phyloP scores from a whole-genome alignment of 1,140 invertebrate genomes.

The Sarcophaga peregrina region DNA sequence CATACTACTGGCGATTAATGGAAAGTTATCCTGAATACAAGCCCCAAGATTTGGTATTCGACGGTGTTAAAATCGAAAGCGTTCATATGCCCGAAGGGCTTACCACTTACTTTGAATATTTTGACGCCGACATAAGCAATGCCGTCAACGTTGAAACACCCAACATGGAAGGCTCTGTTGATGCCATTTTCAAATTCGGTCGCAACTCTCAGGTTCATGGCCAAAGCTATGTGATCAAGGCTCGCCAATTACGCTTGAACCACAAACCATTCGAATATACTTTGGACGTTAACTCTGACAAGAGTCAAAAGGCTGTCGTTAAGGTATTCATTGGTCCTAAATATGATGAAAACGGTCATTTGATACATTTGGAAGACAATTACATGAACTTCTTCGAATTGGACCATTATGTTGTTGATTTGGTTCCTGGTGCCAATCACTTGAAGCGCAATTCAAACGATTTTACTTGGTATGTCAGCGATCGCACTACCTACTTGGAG shows the following conservation, averaged over 20 bases:
- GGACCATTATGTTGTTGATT: slow-evolving; percentile 61
- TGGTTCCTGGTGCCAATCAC: slow-evolving; percentile 56
- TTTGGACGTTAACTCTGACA: slow-evolving; percentile 69
- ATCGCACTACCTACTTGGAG: slow-evolving; percentile 62
- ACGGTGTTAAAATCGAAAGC: slow-evolving; percentile 73
- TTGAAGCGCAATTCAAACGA: slow-evolving; percentile 60
- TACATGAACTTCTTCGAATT: slow-evolving; percentile 64
- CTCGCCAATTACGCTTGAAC: slow-evolving; percentile 71
- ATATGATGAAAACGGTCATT: slow-evolving; percentile 68
- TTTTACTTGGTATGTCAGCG: slow-evolving; percentile 59
- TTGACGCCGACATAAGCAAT: slow-evolving; percentile 76
- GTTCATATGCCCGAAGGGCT: slow-evolving; percentile 74
- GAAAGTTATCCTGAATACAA: slow-evolving; percentile 68
- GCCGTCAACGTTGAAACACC: slow-evolving; percentile 68
- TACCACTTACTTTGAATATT: slow-evolving; percentile 78
- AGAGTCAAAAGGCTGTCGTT: slow-evolving; percentile 68
- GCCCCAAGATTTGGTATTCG: slow-evolving; percentile 71
- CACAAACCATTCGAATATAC: slow-evolving; percentile 75
- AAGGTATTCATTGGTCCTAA: slow-evolving; percentile 73
- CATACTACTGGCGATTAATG: slow-evolving; percentile 71
- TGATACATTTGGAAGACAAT: slow-evolving; percentile 58
- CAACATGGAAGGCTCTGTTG: slow-evolving; percentile 43
- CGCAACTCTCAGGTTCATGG: slow-evolving; percentile 74
- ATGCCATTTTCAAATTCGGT: slow-evolving; percentile 69
- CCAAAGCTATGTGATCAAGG: slow-evolving; percentile 71